These are phyloP conservation scores for Chondrilla cf. caribensis DNA, from an alignment of 37 sponge, comb jelly and placozoan genomes.

Conservation along the genomic window DNA sequence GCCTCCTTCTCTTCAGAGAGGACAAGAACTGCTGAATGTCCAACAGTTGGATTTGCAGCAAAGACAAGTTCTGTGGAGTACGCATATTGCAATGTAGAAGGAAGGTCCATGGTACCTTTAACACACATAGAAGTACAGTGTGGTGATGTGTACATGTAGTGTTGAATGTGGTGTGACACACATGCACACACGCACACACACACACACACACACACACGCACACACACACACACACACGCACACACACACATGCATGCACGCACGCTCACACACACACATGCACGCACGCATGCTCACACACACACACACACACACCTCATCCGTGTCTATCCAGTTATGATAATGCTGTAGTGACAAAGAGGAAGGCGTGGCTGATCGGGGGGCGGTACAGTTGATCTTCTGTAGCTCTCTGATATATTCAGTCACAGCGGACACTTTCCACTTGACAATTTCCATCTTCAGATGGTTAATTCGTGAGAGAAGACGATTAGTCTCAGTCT, in stretches of 20 bases:
- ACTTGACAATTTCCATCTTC: background rate
- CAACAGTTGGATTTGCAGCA: constrained; percentile 3
- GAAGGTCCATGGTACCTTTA: no score
- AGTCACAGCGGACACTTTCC: background rate
- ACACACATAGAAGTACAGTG: no score
- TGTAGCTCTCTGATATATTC: background rate
- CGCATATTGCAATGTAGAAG: background rate
- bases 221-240: no score
- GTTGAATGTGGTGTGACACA: no score
- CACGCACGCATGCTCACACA: no score
- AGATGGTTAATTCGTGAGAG: constrained; percentile 8
- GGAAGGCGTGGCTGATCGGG: background rate
- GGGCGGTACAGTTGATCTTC: background rate
- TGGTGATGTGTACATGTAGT: no score
- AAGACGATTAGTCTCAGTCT: background rate
- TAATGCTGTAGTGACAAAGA: background rate
- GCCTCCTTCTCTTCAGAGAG: background rate
- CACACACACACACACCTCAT: background rate
- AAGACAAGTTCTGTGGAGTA: background rate
- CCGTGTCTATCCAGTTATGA: background rate
- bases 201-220: no score
- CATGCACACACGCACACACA: no score
- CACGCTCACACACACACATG: no score
- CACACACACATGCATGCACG: no score
- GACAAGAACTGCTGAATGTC: background rate